Evolutionary conservation across 2,888 invertebrate species (phyloP), one percentile per base, ranked within the genome.

Genomic region (Eristalis arbustorum): DNA sequence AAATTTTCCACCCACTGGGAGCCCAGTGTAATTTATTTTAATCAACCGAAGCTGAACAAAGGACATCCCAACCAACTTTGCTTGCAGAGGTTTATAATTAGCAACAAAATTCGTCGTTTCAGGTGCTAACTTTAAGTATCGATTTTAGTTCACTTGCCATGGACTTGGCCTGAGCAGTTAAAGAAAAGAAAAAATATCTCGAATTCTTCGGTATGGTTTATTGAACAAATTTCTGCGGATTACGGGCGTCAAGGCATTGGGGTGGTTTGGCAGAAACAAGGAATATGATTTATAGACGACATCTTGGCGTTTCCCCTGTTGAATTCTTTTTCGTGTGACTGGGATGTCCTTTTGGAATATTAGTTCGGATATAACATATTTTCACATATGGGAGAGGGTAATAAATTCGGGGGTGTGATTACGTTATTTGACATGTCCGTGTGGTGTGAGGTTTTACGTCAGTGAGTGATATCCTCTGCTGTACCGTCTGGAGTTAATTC

Each of bases 381-480:
- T 87, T 75, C 87, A 87, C 87, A 87, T 87, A 83, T 87, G 87
- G 83, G 83, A 84, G 74, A 87, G 71, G 87, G 83, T 74, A 83
- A 87, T 87, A 87, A 87, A 87, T 87, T 87, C 74, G 81, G 68
- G 78, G 81, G 87, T 87, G 87, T 87, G 87, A 87, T 87, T 87
- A 78, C 82, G 85, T 87, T 75, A 87, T 79, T 75, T 83, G 82
- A 87, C 74, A 83, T 87, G 79, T 49, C 68, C 74, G 78, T 87
- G 83, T 79, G 67, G 62, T 63, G 63, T 57, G 59, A 28, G 59
- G 69, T 78, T 79, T 76, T 62, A 22, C 40, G 59, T 63, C 78
- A 87, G 71, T 83, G 75, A 77, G 69, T 71, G 59, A 49, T 68
- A 68, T 68, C 62, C 18, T 73, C 37, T 13, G 22, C 37, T 62